phyloP scores from a whole-genome alignment of 2,888 invertebrate genomes.

The Nephrotoma flavescens region DNA sequence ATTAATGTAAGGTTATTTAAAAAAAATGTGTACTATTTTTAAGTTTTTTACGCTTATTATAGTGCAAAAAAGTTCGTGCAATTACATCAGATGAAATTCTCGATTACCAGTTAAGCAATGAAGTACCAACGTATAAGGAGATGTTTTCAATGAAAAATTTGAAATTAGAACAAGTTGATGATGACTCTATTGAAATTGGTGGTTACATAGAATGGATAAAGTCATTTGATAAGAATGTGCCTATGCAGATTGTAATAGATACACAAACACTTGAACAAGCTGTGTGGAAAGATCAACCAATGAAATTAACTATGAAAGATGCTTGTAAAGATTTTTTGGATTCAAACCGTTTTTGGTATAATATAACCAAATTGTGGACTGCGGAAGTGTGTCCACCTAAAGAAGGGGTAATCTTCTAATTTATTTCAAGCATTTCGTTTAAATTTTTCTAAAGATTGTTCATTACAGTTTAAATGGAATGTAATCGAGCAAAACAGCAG shows the following conservation, averaged over 20 bases:
- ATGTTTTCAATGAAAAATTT: not conserved
- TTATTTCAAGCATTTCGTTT: not conserved
- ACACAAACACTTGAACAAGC: not conserved
- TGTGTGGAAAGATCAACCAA: not conserved
- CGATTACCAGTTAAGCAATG: not conserved
- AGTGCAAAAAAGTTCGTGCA: not conserved
- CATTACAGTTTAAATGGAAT: not conserved
- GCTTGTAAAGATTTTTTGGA: not conserved
- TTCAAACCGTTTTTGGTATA: not conserved
- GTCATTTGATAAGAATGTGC: not conserved
- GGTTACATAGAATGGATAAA: not conserved
- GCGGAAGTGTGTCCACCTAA: not conserved
- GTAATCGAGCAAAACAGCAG: not conserved
- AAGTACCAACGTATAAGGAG: not conserved
- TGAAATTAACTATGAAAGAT: not conserved
- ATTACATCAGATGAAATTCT: not conserved
- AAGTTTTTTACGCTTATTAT: not conserved
- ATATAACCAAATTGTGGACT: not conserved
- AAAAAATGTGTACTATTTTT: not conserved
- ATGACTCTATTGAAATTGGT: not conserved
- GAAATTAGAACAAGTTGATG: not conserved
- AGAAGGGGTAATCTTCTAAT: not conserved
- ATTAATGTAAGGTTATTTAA: not conserved
- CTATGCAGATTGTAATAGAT: not conserved
- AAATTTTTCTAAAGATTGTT: not conserved